Evolutionary conservation across 1,140 invertebrate species (phyloP), one percentile per base, ranked within the genome.

Genomic region (Megalopta genalis): DNA sequence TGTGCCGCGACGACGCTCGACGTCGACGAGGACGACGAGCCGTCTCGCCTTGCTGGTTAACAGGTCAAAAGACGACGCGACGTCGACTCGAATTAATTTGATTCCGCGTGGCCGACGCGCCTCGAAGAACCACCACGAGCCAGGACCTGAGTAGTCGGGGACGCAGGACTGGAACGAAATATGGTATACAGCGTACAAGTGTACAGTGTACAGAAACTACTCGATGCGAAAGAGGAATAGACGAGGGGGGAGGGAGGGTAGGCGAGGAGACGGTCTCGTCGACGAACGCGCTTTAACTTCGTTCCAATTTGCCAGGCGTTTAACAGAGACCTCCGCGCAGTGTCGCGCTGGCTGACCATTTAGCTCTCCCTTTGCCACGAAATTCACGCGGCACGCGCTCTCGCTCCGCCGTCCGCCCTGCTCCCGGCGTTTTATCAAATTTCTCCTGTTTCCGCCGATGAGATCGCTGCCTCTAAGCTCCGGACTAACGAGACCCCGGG

Each of bases 281-380:
- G 66, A 3, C 25, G 66, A 68, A 49, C 27, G 27, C 52, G 67
- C 27, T 69, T 37, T 69, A 69, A 69, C 27, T 69, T 69, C 49
- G 67, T 69, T 69, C 67, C 49, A 69, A 69, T 57, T 69, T 57
- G 67, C 67, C 32, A 32, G 60, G 60, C 67, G 67, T 57, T 69
- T 57, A 69, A 69, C 67, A 25, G 67, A 37, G 54, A 1, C 7
- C 25, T 68, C 25, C 14, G 42, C 49, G 23, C 37, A 10, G 27
- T 37, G 32, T 25, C 57, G 18, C 49, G 52, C 49, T 16, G 49
- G 54, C 67, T 69, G 25, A 37, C 67, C 49, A 57, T 69, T 69
- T 69, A 69, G 18, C 27, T 67, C 42, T 69, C 67, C 67, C 52
- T 57, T 69, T 54, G 27, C 67, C 49, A 52, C 49, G 49, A 9